A percentile compares a stretch with the other conserved stretches of the same genome.
Evolutionary conservation across 53 echinoderm and acorn worm genomes (phyloP).

Genomic region (Temnopleurus reevesii): DNA sequence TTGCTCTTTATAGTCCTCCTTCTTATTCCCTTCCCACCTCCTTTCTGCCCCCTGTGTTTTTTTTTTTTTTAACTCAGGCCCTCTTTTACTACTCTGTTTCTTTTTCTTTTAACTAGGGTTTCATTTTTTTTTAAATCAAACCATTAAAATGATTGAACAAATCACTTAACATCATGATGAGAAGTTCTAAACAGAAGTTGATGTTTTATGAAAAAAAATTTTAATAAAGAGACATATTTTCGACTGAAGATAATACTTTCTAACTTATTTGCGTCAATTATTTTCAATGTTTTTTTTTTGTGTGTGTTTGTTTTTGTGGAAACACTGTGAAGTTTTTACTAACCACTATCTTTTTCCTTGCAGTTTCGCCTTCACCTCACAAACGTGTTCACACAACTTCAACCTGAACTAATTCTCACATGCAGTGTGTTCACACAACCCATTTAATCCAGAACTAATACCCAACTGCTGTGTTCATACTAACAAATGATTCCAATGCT

Average conservation of each 20-base stretch:
- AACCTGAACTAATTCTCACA: background rate
- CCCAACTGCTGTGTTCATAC: background rate
- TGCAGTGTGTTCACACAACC: slow-evolving; percentile 2
- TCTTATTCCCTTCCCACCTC: background rate
- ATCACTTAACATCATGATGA: no score
- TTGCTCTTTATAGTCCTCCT: background rate
- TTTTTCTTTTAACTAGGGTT: no score
- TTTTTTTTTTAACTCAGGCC: background rate
- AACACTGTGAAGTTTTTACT: background rate
- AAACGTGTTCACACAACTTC: background rate
- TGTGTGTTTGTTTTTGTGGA: background rate
- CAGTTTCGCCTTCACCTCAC: background rate
- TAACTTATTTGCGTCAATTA: background rate
- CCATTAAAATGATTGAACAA: no score
- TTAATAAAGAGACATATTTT: no score
- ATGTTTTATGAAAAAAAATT: no score
- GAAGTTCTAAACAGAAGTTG: no score
- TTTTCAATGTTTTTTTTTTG: background rate
- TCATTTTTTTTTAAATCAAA: no score
- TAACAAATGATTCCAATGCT: background rate
- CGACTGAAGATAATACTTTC: no score
- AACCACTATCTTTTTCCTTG: slow-evolving; percentile 8
- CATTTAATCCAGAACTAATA: background rate
- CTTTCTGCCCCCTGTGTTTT: background rate
- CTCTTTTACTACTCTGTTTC: background rate